Evolutionary conservation across 2,888 invertebrate genomes (phyloP).

Genomic region (Caenorhabditis panamensis): DNA sequence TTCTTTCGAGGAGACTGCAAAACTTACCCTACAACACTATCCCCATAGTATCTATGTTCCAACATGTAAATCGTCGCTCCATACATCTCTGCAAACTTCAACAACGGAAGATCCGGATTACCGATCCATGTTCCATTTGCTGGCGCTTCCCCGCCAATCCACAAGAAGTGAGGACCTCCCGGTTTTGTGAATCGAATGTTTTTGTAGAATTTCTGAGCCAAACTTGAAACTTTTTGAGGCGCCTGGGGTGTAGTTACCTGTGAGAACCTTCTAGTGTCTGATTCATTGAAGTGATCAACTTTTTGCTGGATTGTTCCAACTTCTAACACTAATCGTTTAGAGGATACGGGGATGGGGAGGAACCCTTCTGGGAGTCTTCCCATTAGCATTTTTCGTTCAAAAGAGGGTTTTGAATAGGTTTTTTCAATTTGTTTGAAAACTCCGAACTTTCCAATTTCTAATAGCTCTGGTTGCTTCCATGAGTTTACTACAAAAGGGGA

Average conservation of each 20-base stretch:
- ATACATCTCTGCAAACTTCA: slow-evolving; percentile 59
- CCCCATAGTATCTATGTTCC: slow-evolving; percentile 95
- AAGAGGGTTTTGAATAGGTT: not conserved
- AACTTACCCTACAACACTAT: slow-evolving; percentile 85
- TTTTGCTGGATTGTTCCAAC: slow-evolving; percentile 43
- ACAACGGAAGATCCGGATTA: slow-evolving; percentile 28
- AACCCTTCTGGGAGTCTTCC: slow-evolving; percentile 20
- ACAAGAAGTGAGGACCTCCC: slow-evolving; percentile 90
- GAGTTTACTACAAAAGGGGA: not conserved
- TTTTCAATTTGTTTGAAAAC: no score
- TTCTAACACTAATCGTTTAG: not conserved
- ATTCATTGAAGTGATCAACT: slow-evolving; percentile 67
- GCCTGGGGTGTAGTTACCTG: no score
- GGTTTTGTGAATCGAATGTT: slow-evolving; percentile 87
- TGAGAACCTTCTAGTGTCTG: slow-evolving; percentile 54
- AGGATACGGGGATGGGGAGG: slow-evolving; percentile 13
- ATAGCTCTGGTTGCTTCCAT: no score
- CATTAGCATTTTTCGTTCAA: not conserved
- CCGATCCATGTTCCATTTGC: slow-evolving; percentile 43
- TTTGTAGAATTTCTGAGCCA: slow-evolving; percentile 86
- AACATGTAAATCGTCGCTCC: slow-evolving; percentile 90
- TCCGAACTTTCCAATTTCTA: no score
- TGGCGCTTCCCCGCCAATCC: slow-evolving; percentile 92
- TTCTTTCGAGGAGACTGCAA: slow-evolving; percentile 47
- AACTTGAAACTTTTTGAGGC: not conserved